Percentiles rank a stretch among this genome's conserved stretches.
Evolutionary conservation across 2,888 invertebrate genomes (phyloP).

Genomic region (Ormyrus thymus): DNA sequence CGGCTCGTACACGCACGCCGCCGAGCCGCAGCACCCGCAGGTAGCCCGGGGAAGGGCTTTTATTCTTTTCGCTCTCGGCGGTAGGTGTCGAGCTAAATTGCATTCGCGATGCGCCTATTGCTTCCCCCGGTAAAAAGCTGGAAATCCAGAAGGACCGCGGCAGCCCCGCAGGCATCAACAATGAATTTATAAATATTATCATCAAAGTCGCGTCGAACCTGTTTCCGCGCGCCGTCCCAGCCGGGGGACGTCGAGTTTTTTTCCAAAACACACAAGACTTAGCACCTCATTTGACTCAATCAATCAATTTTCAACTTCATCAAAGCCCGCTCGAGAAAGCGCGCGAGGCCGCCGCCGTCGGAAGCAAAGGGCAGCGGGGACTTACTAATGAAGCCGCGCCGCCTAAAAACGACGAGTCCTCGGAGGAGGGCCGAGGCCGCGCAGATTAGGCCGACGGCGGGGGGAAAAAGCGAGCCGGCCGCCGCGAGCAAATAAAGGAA

Average conservation of each 20-base stretch:
- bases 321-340: conserved; percentile 6
- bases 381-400: conserved; percentile 25
- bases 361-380: neutral
- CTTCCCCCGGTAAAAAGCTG: conserved; percentile 6
- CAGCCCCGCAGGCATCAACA: conserved; percentile 15
- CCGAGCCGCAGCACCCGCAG: conserved; percentile 46
- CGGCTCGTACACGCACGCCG: conserved; percentile 60
- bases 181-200: conserved; percentile 50
- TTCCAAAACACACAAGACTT: conserved; percentile 19
- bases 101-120: neutral
- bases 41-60: conserved; percentile 13
- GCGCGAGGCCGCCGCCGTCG: neutral
- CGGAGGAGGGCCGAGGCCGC: neutral
- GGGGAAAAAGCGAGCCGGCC: neutral
- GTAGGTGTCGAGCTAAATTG: conserved; percentile 19
- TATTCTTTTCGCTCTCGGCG: conserved; percentile 37
- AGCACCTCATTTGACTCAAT: conserved; percentile 50
- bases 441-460: neutral
- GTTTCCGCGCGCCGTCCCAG: neutral
- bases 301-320: conserved; percentile 51
- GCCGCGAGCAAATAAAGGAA: conserved; percentile 5
- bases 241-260: conserved; percentile 30
- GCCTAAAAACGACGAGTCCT: neutral
- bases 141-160: conserved; percentile 8
- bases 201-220: conserved; percentile 37